phyloP scores from a whole-genome alignment of 2,113 vertebrate species.

The Notarius lentiginosus region DNA sequence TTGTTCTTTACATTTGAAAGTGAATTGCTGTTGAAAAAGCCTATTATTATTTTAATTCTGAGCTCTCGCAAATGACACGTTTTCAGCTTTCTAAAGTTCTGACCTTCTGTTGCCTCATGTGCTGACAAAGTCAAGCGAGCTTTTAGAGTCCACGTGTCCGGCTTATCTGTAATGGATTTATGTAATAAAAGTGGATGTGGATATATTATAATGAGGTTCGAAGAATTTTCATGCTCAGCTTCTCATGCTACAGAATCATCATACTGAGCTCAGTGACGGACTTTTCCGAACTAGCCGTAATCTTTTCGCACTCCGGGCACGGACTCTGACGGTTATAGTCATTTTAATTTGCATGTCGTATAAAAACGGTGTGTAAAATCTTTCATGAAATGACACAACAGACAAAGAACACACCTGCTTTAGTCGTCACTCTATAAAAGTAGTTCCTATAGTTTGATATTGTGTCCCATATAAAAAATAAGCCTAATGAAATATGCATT shows the following conservation, averaged over 20 bases:
- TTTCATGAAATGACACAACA: neutral
- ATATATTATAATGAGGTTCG: conserved; percentile 37
- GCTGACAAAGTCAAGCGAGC: conserved; percentile 47
- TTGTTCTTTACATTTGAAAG: conserved; percentile 51
- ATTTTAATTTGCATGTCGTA: neutral
- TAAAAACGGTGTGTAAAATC: neutral
- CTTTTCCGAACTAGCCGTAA: conserved; percentile 14
- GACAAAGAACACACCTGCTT: neutral
- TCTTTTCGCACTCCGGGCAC: neutral
- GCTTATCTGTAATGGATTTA: conserved; percentile 45
- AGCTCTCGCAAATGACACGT: conserved; percentile 43
- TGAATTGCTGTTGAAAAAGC: conserved; percentile 47
- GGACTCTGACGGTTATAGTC: neutral
- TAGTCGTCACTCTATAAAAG: neutral
- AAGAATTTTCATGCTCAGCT: neutral
- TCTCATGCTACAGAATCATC: neutral
- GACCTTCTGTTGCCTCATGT: conserved; percentile 18
- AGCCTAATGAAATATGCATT: neutral
- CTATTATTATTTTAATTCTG: conserved; percentile 55
- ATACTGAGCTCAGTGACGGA: conserved; percentile 2
- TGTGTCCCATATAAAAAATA: too few species aligned
- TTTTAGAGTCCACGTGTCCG: conserved; percentile 46
- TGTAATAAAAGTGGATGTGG: conserved; percentile 36
- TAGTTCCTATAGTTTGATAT: too few species aligned
- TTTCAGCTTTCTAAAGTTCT: conserved; percentile 31